Evolutionary conservation across 1,140 invertebrate genomes (phyloP).

Genomic region (Dendroctonus valens): DNA sequence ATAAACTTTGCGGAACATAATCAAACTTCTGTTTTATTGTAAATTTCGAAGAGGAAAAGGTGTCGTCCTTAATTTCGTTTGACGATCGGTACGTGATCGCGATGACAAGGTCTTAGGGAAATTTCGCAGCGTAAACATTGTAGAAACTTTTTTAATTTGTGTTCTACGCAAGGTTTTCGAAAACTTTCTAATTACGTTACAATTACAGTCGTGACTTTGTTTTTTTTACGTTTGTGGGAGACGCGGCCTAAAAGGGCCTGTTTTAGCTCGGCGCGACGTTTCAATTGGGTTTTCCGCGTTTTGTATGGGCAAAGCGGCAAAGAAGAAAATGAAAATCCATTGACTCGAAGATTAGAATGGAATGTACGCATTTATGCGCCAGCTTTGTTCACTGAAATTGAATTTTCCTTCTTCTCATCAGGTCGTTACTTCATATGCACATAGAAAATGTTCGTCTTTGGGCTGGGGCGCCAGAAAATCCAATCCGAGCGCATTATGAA

Average conservation of each 20-base stretch:
- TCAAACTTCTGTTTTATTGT: conserved; percentile 15
- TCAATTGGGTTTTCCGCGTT: not conserved
- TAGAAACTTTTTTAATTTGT: conserved; percentile 10
- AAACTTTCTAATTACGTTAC: no score
- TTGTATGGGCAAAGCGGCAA: conserved; percentile 8
- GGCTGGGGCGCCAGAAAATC: conserved; percentile 30
- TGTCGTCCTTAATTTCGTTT: conserved; percentile 10
- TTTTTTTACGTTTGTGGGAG: no score
- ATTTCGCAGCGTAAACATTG: conserved; percentile 3
- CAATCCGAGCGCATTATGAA: conserved; percentile 34
- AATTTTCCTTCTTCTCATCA: conserved; percentile 37
- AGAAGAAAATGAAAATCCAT: conserved; percentile 32
- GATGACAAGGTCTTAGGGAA: not conserved
- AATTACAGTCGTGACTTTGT: no score
- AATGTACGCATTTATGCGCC: conserved; percentile 24
- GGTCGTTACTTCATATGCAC: conserved; percentile 38
- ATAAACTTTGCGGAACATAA: conserved; percentile 9
- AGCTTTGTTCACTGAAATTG: conserved; percentile 35
- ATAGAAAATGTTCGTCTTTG: conserved; percentile 35
- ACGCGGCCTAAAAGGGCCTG: no score
- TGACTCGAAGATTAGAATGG: conserved; percentile 23
- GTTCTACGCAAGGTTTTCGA: no score
- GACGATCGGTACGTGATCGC: conserved; percentile 1
- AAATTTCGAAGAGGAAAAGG: conserved; percentile 7
- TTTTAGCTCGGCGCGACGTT: no score